These are phyloP conservation scores for Xerus rutilus DNA, from an alignment of 2,797 vertebrate genomes.

Conservation along the genomic window DNA sequence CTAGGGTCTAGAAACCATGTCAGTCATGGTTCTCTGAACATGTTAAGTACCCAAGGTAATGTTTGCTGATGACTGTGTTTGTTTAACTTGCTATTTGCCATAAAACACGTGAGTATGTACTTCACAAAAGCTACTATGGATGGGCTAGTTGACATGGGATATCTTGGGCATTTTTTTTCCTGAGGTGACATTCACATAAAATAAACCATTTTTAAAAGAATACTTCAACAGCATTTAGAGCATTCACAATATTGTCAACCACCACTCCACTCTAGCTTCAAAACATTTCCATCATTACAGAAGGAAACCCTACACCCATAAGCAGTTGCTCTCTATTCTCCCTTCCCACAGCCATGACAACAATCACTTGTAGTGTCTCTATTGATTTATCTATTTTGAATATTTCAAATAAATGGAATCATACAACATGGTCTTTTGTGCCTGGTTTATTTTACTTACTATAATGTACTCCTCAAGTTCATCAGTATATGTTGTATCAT, in stretches of 20 bases:
- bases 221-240: not conserved
- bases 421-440: not conserved
- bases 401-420: not conserved
- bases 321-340: not conserved
- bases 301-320: not conserved
- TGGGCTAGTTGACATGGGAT: rapidly evolving
- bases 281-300: not conserved
- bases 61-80: not conserved
- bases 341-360: not conserved
- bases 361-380: not conserved
- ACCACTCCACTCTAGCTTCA: not conserved
- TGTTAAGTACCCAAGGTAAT: not conserved
- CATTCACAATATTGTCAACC: not conserved
- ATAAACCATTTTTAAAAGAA: not conserved
- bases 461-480: not conserved
- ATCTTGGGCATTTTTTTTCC: not conserved
- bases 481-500: not conserved
- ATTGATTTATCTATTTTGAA: not conserved
- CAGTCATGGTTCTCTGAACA: not conserved
- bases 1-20: not conserved
- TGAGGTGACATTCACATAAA: not conserved
- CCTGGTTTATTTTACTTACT: not conserved
- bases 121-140: not conserved
- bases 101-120: not conserved
- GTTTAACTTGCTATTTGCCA: not conserved